Percentiles rank a stretch among this genome's conserved stretches.
Conservation (phyloP, 37 sponge, comb jelly and placozoan genomes). For the Cliona cf. orientalis region DNA sequence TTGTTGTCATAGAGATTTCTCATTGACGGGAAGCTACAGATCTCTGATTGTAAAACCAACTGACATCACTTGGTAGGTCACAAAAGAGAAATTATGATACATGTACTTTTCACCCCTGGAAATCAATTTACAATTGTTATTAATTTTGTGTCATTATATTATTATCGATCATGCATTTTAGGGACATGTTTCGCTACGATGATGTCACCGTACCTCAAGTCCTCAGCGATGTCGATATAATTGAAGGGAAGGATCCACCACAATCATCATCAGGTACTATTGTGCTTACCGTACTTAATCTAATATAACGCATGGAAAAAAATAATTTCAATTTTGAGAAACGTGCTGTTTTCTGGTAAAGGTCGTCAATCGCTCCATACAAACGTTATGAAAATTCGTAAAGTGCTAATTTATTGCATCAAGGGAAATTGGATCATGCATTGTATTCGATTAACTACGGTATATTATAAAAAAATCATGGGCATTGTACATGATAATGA, state of each 20-base stretch:
- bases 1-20: constrained; percentile 69
- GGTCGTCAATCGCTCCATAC: no score
- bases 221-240: constrained; percentile 65
- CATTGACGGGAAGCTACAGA: constrained; percentile 77
- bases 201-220: constrained; percentile 70
- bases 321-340: no score
- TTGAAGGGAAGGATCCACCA: constrained; percentile 35
- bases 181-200: constrained; percentile 56
- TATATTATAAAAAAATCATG: no score
- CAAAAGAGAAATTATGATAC: background rate
- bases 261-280: constrained; percentile 31
- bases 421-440: no score
- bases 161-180: no score
- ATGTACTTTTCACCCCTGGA: background rate
- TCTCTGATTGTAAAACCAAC: constrained; percentile 67
- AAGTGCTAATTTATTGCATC: no score
- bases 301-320: no score
- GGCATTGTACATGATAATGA: no score
- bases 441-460: no score
- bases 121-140: background rate
- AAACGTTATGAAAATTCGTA: no score
- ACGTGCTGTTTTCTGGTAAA: no score
- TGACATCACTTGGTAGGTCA: constrained; percentile 76
- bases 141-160: background rate
- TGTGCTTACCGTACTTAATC: no score